Evolutionary conservation across 2,797 vertebrate species (phyloP), one percentile per base, ranked within the genome.

Genomic region (Manis crassicaudata): DNA sequence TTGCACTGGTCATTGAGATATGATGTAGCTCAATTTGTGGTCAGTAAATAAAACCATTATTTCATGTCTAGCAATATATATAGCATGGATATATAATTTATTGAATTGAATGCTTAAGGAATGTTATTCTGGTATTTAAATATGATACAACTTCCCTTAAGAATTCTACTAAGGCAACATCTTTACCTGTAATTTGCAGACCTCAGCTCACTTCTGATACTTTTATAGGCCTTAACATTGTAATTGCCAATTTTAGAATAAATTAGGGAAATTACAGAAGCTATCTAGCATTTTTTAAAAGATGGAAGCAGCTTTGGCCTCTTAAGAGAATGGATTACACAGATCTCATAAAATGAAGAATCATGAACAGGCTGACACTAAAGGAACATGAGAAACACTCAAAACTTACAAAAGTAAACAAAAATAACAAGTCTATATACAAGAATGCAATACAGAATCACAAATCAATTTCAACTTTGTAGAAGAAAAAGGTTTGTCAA

Each of bases 301-400:
- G 97, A 65, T 80, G 93, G 95, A 97, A 98, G 96, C 96, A 97
- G 95, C 83, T 98, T 98, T 97, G 97, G 94, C 93, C 92, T 98
- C 97, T 97, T 97, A 95, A 98, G 85, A 97, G 94, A 98, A 98
- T 95, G 92, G 90, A 98, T 97, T 98, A 96, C 67, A 88, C 54
- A 97, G 92, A 97, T 97, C 91, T 97, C 98, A 98, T 90, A 98
- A 98, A 98, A 93, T 96, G 96, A 98, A 98, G 95, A 98, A 96
- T 97, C 96, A 97, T 97, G 90, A 98, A 79, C 84, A 98, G 95
- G 80, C 94, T 98, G 96, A 97, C 70, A 98, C 84, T 96, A 98
- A 95, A 88, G 92, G 95, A 98, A 98, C 86, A 96, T 94, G 90
- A 98, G 83, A 98, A 98, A 97, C 89, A 98, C 40, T 80, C 60